Conservation (phyloP, 1,140 invertebrate species). For the Drosophila neocordata region DNA sequence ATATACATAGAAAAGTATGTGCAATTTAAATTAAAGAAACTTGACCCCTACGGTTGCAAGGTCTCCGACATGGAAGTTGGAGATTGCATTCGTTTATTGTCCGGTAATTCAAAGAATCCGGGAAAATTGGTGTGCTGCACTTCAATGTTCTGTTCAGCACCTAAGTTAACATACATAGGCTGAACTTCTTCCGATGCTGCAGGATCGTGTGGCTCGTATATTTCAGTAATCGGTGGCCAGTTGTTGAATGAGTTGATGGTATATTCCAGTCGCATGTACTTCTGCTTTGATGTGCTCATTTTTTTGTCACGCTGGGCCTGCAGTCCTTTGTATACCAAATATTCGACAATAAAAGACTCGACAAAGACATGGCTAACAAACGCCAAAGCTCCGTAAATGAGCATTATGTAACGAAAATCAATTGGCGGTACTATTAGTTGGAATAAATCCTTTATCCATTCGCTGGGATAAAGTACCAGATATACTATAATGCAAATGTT, state of each 20-base stretch:
- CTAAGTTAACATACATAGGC: constrained; percentile 77
- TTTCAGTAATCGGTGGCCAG: constrained; percentile 85
- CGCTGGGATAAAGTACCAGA: constrained; percentile 87
- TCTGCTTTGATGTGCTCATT: constrained; percentile 85
- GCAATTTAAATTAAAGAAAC: not conserved
- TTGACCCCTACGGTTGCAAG: constrained; percentile 3
- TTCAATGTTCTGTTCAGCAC: constrained; percentile 83
- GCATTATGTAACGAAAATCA: constrained; percentile 85
- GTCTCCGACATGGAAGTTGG: not conserved
- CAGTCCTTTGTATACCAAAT: constrained; percentile 85
- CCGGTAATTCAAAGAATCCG: constrained; percentile 69
- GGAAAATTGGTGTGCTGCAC: constrained; percentile 81
- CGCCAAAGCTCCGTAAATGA: constrained; percentile 84
- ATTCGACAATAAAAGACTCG: constrained; percentile 85
- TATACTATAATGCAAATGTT: constrained; percentile 87
- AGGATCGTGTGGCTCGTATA: constrained; percentile 72
- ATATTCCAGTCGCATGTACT: constrained; percentile 85
- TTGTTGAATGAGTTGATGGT: constrained; percentile 84
- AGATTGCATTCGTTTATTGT: constrained; percentile 1
- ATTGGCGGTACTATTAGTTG: constrained; percentile 88
- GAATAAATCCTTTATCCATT: constrained; percentile 86
- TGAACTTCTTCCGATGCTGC: constrained; percentile 34
- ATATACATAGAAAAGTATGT: not conserved
- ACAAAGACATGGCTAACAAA: constrained; percentile 85
- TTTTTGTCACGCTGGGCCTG: constrained; percentile 84